These are phyloP conservation scores for Tipula vernalis DNA, from an alignment of 2,888 invertebrate genomes.

Conservation along the genomic window DNA sequence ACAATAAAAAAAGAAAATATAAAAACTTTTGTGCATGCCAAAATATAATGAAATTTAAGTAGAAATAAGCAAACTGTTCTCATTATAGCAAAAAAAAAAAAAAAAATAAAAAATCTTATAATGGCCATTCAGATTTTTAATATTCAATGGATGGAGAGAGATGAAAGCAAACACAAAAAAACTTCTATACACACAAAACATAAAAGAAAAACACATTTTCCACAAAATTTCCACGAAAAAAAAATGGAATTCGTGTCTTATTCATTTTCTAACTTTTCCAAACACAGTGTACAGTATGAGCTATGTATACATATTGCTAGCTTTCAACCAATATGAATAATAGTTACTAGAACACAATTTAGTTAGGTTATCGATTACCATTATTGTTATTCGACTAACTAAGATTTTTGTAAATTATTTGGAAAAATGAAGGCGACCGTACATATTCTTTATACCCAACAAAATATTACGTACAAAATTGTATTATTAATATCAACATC, in stretches of 20 bases:
- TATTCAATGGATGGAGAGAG: not conserved
- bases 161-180: not conserved
- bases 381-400: no score
- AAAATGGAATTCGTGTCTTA: not conserved
- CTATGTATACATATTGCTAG: not conserved
- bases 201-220: not conserved
- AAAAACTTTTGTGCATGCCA: not conserved
- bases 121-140: not conserved
- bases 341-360: not conserved
- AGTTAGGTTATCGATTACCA: not conserved
- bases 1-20: not conserved
- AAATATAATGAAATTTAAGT: not conserved
- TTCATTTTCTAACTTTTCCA: not conserved
- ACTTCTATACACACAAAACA: not conserved
- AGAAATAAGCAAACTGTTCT: not conserved
- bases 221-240: not conserved
- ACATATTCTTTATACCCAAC: not conserved
- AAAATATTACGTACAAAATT: not conserved
- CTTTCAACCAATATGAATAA: not conserved
- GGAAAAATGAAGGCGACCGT: no score
- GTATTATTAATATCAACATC: not conserved
- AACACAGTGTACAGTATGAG: not conserved
- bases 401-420: no score
- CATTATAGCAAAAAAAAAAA: not conserved
- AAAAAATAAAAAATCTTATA: not conserved